phyloP scores from a whole-genome alignment of 2,113 vertebrate genomes.

The Peromyscus polionotus region DNA sequence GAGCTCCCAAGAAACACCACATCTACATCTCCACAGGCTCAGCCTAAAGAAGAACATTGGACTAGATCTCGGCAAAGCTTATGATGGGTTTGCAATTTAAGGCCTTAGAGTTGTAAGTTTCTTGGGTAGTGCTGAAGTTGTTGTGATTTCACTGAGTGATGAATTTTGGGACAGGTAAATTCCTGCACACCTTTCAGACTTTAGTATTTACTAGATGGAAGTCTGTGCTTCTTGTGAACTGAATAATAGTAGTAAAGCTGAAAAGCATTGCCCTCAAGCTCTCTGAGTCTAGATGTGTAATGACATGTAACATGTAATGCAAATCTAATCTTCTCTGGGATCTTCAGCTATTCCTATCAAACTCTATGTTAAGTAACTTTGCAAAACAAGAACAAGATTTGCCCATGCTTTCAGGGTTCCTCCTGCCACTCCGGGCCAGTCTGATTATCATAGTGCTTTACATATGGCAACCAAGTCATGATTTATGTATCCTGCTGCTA shows the following conservation, averaged over 20 bases:
- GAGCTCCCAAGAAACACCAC: background rate
- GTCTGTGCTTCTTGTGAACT: background rate
- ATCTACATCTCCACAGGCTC: background rate
- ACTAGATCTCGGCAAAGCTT: background rate
- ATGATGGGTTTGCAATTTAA: background rate
- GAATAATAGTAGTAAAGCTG: background rate
- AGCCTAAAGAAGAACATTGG: background rate
- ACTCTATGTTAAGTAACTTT: background rate
- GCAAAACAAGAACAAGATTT: background rate
- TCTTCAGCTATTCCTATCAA: fast-evolving
- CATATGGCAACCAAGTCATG: background rate
- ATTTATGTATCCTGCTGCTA: background rate
- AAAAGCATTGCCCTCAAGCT: background rate
- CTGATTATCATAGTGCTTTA: background rate
- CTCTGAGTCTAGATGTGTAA: background rate
- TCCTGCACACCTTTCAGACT: background rate
- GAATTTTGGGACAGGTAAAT: background rate
- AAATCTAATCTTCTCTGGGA: background rate
- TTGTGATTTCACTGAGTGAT: background rate
- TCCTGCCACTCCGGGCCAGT: background rate
- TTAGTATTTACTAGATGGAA: background rate
- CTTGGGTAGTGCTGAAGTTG: background rate
- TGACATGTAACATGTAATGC: background rate
- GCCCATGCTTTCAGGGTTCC: background rate
- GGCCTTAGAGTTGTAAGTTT: background rate